phyloP scores from a whole-genome alignment of 2,797 vertebrate genomes.

The Lacerta bilineata region DNA sequence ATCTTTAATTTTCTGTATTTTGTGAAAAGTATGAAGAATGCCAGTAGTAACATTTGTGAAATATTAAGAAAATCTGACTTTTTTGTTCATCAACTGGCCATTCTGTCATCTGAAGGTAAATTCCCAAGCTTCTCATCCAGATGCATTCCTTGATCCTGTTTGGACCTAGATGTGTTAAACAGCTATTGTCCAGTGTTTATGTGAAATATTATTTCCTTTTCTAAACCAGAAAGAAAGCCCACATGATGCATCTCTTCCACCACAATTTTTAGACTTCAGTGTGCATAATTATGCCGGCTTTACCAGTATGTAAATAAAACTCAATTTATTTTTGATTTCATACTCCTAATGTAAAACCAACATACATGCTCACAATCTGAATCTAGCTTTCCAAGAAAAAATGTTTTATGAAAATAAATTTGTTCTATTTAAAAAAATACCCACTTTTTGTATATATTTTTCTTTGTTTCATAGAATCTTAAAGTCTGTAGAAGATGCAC shows the following conservation, averaged over 20 bases:
- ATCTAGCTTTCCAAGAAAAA: neutral
- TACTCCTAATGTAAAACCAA: neutral
- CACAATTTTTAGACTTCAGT: neutral
- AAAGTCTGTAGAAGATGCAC: slow-evolving; percentile 18
- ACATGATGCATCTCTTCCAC: neutral
- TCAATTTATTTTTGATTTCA: neutral
- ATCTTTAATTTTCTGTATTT: neutral
- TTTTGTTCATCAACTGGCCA: neutral
- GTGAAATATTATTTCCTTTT: neutral
- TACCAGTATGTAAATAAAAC: neutral
- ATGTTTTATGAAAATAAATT: slow-evolving; percentile 4
- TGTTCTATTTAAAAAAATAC: neutral
- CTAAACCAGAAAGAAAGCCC: neutral
- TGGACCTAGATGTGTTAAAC: neutral
- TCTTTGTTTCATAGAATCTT: slow-evolving; percentile 36
- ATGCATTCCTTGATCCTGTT: neutral
- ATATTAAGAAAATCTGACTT: neutral
- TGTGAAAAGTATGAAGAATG: neutral
- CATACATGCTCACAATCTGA: neutral
- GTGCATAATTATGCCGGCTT: neutral
- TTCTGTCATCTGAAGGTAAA: neutral
- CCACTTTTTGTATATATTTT: slow-evolving; percentile 34
- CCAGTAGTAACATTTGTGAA: neutral
- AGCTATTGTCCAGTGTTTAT: neutral
- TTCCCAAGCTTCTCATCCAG: neutral